phyloP scores from a whole-genome alignment of 2,113 vertebrate species.

The Eclectus roratus region DNA sequence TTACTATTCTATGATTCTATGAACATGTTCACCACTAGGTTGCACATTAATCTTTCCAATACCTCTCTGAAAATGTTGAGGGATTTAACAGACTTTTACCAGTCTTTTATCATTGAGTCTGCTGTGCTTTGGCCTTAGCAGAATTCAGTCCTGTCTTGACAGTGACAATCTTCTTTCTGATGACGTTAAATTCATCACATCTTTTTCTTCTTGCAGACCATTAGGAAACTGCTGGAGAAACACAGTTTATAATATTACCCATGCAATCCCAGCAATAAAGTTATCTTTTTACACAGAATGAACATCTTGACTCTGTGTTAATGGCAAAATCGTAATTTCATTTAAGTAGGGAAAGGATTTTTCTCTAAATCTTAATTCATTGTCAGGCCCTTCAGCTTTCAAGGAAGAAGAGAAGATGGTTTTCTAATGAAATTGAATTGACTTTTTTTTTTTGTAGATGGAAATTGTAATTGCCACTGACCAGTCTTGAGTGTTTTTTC shows the following conservation, averaged over 20 bases:
- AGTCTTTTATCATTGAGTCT: not conserved
- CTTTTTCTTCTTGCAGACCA: not conserved
- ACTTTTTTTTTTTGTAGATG: not conserved
- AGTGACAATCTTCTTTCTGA: not conserved
- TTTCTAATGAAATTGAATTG: not conserved
- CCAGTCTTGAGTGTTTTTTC: not conserved
- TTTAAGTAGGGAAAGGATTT: slow-evolving; percentile 12
- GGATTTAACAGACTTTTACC: not conserved
- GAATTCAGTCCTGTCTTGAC: slow-evolving; percentile 10
- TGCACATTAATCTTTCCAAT: not conserved
- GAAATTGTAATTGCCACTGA: not conserved
- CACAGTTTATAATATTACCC: not conserved
- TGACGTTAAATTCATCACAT: not conserved
- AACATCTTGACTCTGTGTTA: slow-evolving; percentile 25
- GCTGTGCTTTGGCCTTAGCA: not conserved
- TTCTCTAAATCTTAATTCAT: slow-evolving; percentile 30
- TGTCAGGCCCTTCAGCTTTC: not conserved
- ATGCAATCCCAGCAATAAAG: not conserved
- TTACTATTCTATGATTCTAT: no score
- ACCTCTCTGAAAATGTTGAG: not conserved
- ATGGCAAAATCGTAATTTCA: slow-evolving; percentile 25
- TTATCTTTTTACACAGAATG: slow-evolving; percentile 17
- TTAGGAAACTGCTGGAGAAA: slow-evolving; percentile 26
- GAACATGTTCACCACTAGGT: not conserved
- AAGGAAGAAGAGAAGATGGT: not conserved